Percentiles rank a stretch among this genome's conserved stretches.
Evolutionary conservation across 2,113 vertebrate species (phyloP).

Genomic region (Brienomyrus longianalis): DNA sequence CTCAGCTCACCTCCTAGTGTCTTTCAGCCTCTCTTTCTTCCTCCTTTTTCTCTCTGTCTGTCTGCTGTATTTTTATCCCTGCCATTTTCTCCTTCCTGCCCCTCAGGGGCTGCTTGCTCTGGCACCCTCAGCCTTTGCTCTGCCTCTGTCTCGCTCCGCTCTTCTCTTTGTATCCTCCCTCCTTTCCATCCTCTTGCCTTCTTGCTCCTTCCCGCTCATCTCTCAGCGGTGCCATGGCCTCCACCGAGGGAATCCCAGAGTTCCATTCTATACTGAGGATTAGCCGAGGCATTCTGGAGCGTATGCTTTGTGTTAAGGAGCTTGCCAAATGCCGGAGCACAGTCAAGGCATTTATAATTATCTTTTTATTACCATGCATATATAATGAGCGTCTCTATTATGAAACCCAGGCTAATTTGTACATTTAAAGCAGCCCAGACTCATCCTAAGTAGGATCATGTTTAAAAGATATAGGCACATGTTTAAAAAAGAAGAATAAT

Average conservation of each 20-base stretch:
- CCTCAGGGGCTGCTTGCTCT: not conserved
- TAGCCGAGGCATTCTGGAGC: slow-evolving; percentile 55
- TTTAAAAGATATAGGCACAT: slow-evolving; percentile 43
- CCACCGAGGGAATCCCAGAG: slow-evolving; percentile 48
- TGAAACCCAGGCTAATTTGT: slow-evolving; percentile 47
- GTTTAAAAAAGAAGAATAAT: slow-evolving; percentile 21
- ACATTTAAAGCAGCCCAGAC: slow-evolving; percentile 46
- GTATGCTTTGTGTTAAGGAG: slow-evolving; percentile 61
- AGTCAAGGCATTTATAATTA: slow-evolving; percentile 59
- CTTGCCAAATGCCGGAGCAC: slow-evolving; percentile 58
- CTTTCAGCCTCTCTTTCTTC: slow-evolving; percentile 23
- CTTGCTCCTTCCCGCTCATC: slow-evolving; percentile 31
- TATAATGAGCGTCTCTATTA: slow-evolving; percentile 62
- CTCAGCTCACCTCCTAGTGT: not conserved
- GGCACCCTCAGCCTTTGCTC: not conserved
- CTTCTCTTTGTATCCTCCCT: not conserved
- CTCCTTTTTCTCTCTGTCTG: slow-evolving; percentile 10
- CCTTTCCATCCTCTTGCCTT: slow-evolving; percentile 31
- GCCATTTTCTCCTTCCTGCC: not conserved
- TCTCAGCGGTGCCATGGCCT: slow-evolving; percentile 47
- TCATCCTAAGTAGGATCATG: slow-evolving; percentile 42
- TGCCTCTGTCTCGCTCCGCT: slow-evolving; percentile 33
- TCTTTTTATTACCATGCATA: slow-evolving; percentile 58
- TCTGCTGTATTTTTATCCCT: not conserved
- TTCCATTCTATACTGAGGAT: slow-evolving; percentile 56